phyloP scores from a whole-genome alignment of 2,797 vertebrate genomes.

The Thripadectes ignobilis region DNA sequence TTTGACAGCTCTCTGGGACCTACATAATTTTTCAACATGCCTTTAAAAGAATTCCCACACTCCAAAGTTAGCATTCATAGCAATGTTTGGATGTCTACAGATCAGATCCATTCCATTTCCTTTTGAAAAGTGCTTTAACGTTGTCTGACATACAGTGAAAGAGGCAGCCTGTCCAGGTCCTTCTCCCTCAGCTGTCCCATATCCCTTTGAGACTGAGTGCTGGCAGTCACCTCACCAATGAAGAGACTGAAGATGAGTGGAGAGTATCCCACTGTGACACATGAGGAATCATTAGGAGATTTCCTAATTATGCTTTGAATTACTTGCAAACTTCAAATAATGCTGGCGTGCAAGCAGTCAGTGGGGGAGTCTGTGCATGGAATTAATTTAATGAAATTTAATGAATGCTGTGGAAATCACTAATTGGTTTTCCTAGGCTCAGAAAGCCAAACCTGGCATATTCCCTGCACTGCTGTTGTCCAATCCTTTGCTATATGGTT shows the following conservation, averaged over 20 bases:
- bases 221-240: background rate
- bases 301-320: constrained; percentile 47
- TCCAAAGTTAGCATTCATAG: background rate
- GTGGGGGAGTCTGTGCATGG: background rate
- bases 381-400: constrained; percentile 40
- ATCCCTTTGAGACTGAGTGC: background rate
- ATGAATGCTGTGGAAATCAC: constrained; percentile 21
- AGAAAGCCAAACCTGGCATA: background rate
- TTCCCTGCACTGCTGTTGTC: background rate
- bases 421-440: constrained; percentile 2
- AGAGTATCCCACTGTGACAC: background rate
- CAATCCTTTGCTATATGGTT: background rate
- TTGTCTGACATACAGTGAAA: background rate
- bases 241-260: background rate
- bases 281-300: background rate
- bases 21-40: background rate
- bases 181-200: background rate
- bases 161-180: background rate
- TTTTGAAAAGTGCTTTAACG: background rate
- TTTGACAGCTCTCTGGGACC: background rate
- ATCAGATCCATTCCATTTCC: background rate
- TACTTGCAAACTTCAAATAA: constrained; percentile 20
- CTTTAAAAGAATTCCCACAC: background rate
- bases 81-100: background rate
- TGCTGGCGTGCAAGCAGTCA: background rate